phyloP scores from a whole-genome alignment of 2,797 vertebrate genomes.

The Peromyscus melanophrys region DNA sequence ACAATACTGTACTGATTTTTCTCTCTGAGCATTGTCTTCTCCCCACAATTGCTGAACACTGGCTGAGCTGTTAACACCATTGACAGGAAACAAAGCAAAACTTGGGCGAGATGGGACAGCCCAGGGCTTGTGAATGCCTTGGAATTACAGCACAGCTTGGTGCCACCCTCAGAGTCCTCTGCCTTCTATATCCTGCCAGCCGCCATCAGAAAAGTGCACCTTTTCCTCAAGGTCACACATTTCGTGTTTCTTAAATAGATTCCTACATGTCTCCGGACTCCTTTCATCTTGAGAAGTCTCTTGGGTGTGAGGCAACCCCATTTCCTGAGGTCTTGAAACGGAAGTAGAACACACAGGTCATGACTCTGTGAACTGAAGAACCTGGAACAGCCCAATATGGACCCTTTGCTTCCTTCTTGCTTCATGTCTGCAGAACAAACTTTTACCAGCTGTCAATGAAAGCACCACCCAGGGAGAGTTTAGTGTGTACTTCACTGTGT shows the following conservation, averaged over 20 bases:
- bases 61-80: constrained; percentile 80
- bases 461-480: not conserved
- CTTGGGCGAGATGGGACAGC: constrained; percentile 64
- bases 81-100: constrained; percentile 83
- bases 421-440: not conserved
- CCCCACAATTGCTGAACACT: constrained; percentile 73
- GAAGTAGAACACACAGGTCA: not conserved
- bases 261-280: not conserved
- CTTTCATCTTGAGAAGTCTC: constrained; percentile 2
- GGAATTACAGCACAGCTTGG: constrained; percentile 64
- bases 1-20: constrained; percentile 86
- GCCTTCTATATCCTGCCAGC: constrained; percentile 61
- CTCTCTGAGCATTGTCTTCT: constrained; percentile 73
- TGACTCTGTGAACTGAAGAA: not conserved
- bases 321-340: constrained; percentile 5
- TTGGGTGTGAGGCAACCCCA: constrained; percentile 48
- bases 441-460: not conserved
- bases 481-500: not conserved
- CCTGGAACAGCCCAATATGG: not conserved
- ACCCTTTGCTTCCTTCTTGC: not conserved
- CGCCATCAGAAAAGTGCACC: constrained; percentile 35
- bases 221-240: constrained; percentile 74
- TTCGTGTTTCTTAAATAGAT: constrained; percentile 74
- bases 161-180: constrained; percentile 31
- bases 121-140: constrained; percentile 47